These are phyloP conservation scores for Heteractis magnifica DNA, from an alignment of 92 coral and sea anemone species.

Conservation along the genomic window DNA sequence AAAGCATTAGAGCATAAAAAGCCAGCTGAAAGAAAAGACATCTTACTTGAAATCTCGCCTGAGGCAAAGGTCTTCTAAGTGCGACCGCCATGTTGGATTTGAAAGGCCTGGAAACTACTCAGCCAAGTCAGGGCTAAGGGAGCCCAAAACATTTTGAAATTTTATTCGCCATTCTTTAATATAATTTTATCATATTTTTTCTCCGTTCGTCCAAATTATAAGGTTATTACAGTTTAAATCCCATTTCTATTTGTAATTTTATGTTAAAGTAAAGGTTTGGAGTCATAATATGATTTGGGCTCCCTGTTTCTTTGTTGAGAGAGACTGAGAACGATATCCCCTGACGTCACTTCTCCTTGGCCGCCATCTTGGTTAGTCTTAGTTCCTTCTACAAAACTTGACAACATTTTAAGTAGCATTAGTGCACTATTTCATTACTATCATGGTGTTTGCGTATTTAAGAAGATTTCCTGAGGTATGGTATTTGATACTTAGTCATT, in stretches of 20 bases:
- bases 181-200: neutral
- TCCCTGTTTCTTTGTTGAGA: constrained; percentile 4
- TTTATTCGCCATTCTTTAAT: neutral
- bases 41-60: constrained; percentile 13
- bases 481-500: neutral
- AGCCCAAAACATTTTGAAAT: neutral
- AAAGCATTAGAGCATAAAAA: neutral
- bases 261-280: neutral
- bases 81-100: constrained; percentile 53
- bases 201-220: neutral
- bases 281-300: neutral
- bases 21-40: neutral
- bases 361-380: constrained; percentile 52
- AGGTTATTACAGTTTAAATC: neutral
- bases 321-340: constrained; percentile 12
- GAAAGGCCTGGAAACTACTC: constrained; percentile 22
- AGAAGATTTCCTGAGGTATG: constrained; percentile 67
- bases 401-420: constrained; percentile 5
- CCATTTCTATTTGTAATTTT: neutral
- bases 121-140: constrained; percentile 10
- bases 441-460: constrained; percentile 55
- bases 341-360: constrained; percentile 19
- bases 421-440: neutral
- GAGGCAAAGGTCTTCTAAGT: constrained; percentile 18
- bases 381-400: constrained; percentile 10